These are phyloP conservation scores for Aphelenchoides besseyi DNA, from an alignment of 1,140 invertebrate genomes.

Conservation along the genomic window DNA sequence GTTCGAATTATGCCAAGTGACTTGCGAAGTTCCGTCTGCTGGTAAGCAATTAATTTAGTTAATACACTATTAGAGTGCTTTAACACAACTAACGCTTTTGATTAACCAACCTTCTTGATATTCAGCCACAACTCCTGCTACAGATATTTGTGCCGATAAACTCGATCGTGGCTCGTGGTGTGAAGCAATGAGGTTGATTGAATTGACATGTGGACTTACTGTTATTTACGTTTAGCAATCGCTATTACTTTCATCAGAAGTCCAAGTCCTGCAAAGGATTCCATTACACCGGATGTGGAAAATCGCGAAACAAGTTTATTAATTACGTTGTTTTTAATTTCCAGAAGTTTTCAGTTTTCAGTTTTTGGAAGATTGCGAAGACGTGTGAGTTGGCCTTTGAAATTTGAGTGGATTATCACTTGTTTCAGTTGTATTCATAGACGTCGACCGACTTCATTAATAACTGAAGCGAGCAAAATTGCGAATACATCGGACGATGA, in stretches of 20 bases:
- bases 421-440: constrained; percentile 23
- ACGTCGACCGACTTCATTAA: constrained; percentile 3
- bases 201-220: neutral
- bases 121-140: constrained; percentile 1
- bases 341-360: constrained; percentile 7
- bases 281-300: constrained; percentile 57
- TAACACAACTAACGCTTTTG: constrained; percentile 1
- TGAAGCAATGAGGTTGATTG: constrained; percentile 43
- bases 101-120: neutral
- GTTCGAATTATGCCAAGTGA: constrained; percentile 54
- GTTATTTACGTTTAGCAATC: constrained; percentile 29
- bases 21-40: constrained; percentile 49
- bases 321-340: constrained; percentile 21
- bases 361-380: constrained; percentile 17
- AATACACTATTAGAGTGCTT: neutral
- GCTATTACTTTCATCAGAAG: constrained; percentile 52
- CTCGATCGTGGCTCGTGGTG: constrained; percentile 55
- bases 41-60: constrained; percentile 24
- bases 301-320: constrained; percentile 52
- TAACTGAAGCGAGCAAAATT: neutral
- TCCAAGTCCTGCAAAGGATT: constrained; percentile 53
- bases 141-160: constrained; percentile 49
- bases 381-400: neutral
- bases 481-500: neutral
- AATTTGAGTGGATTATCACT: neutral